Evolutionary conservation across 2,797 vertebrate genomes (phyloP), one percentile per base, ranked within the genome.

Genomic region (Naso thynnoides): DNA sequence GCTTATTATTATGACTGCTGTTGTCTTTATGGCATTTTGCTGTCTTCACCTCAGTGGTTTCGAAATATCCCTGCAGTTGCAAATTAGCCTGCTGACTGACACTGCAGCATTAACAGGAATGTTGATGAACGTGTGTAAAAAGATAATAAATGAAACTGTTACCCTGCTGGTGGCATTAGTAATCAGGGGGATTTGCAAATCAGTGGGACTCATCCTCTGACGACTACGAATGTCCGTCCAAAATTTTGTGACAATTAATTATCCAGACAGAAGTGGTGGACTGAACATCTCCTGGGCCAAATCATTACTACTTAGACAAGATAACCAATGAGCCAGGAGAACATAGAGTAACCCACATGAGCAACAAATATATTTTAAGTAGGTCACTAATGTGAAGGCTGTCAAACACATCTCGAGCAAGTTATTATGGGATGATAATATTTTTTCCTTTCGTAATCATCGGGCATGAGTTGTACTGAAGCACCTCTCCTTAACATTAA

Each of bases 351-450:
- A 39, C 72, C 31, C 76, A 50, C 56, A 57, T 76, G 50, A 59
- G 56, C 65, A 33, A 4, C 26, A 63, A 39, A 79, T 60, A 66
- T 49, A 76, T 26, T 72, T 44, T 29, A 84, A 78, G 64, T 75
- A 81, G 66, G 73, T 87, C 80, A 83, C 26, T 42, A 16, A 48
- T 72, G 56, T 61, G 75, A 16, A 3, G 76, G 47, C 36, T 57
- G 33, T 69, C 65, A 52, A 26, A 26, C 8, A 58, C 55, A 49
- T 62, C 29, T 66, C 9, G 8, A 65, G 26, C 26, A n/a, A 49
- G 61, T 76, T 52, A 57, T 72, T 70, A 29, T 5, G 38, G 10
- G 26, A 69, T 58, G 31, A 60, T 56, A 45, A 53, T 19, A 59
- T 33, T 7, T 2, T 38, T 36, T 58, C 38, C 57, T 54, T 29